These are phyloP conservation scores for Microcebus jonahi DNA, from an alignment of 2,113 vertebrate species.

Conservation along the genomic window DNA sequence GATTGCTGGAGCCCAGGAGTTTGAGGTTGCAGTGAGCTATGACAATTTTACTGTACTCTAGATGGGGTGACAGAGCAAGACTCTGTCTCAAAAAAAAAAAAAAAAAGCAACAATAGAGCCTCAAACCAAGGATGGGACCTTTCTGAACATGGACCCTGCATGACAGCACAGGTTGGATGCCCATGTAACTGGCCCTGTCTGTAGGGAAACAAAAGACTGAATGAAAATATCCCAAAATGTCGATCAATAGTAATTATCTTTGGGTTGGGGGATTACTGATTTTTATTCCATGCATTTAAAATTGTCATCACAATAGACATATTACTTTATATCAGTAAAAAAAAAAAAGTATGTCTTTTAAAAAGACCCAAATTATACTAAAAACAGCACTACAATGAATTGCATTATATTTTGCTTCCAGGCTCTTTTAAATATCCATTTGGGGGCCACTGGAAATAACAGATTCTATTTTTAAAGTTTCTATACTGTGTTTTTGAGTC, in stretches of 20 bases:
- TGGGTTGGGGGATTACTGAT: background rate
- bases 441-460: slow-evolving; percentile 10
- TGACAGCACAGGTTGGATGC: background rate
- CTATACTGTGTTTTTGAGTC: slow-evolving; percentile 50
- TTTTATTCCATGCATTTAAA: slow-evolving; percentile 24
- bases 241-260: background rate
- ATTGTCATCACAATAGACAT: background rate
- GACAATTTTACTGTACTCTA: no score
- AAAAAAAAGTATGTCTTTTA: background rate
- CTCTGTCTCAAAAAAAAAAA: no score
- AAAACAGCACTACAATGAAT: slow-evolving; percentile 6
- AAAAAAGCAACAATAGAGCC: background rate
- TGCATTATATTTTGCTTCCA: slow-evolving; percentile 55
- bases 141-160: background rate
- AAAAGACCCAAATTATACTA: background rate
- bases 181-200: background rate
- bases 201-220: background rate
- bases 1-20: no score
- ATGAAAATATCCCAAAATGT: background rate
- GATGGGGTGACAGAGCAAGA: no score
- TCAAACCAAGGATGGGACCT: background rate
- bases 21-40: no score
- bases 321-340: background rate
- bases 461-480: slow-evolving; percentile 43
- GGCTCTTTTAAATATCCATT: slow-evolving; percentile 40